A percentile compares a stretch with the other conserved stretches of the same genome.
phyloP scores from a whole-genome alignment of 92 coral and sea anemone species.

The Montipora capitata region DNA sequence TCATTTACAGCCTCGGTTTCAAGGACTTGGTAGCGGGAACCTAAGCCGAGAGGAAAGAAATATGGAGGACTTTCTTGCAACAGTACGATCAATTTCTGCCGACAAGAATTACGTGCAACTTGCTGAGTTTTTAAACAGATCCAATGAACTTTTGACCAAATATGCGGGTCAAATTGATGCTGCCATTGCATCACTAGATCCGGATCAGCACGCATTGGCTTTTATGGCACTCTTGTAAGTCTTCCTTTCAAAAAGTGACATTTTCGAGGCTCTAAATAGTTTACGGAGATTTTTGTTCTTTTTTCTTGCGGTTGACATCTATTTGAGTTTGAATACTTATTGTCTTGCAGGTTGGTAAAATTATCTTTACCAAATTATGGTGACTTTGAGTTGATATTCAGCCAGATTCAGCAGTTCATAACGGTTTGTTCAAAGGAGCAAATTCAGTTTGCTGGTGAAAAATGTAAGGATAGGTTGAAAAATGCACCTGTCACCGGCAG shows the following conservation, averaged over 20 bases:
- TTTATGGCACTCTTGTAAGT: conserved; percentile 97
- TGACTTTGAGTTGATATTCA: conserved; percentile 94
- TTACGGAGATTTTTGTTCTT: no score
- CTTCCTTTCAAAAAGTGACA: background rate
- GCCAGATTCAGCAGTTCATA: conserved; percentile 96
- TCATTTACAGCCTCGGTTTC: background rate
- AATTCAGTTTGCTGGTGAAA: conserved; percentile 89
- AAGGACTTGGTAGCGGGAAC: background rate
- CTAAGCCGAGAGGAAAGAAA: conserved; percentile 61
- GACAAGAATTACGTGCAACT: conserved; percentile 94
- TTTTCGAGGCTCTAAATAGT: no score
- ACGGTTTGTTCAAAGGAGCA: conserved; percentile 93
- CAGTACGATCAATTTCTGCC: conserved; percentile 95
- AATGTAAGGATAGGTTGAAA: conserved; percentile 76
- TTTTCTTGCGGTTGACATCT: no score
- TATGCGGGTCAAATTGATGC: conserved; percentile 95
- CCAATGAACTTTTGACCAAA: conserved; percentile 86
- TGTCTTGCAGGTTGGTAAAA: conserved; percentile 84
- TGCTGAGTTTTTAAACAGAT: conserved; percentile 93
- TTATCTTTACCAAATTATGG: conserved; percentile 90
- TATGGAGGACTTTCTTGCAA: conserved; percentile 98
- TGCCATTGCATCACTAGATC: conserved; percentile 96
- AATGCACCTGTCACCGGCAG: no score
- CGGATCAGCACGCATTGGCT: conserved; percentile 97
- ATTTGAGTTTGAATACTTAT: no score